Evolutionary conservation across 2,113 vertebrate species (phyloP), one percentile per base, ranked within the genome.

Genomic region (Daphoenositta chrysoptera): DNA sequence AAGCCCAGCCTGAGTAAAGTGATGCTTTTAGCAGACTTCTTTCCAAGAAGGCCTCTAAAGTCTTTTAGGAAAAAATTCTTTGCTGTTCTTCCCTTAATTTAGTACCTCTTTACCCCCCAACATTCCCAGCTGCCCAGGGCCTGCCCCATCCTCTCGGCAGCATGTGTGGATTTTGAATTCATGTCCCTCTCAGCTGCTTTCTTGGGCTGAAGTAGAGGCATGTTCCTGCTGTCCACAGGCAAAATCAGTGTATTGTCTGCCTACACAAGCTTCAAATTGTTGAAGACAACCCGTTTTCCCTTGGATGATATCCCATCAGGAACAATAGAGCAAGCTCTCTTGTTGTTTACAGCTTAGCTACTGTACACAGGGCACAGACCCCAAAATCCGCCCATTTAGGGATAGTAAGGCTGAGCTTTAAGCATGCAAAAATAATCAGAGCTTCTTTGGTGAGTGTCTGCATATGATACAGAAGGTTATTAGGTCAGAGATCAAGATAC

Each of bases 261-360:
- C 87, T 53, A 68, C 75, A 54, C n/a, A 57, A 68, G 65, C 87
- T 83, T 56, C 71, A 63, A 16, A 70, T 48, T 37, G 64, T 80
- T 94, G 83, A 92, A 91, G 70, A 58, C 70, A 81, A 39, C 18
- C 87, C 66, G 83, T 90, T 90, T 83, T 81, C 48, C 71, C 47
- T 86, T 91, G 91, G 95, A 89, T 60, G 57, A 71, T 44, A 65
- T 76, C 87, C 88, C 85, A 47, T 31, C 40, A 51, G 66, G 88
- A 95, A 94, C 92, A 97, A 92, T 39, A 83, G 79, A 56, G 48
- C 37, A 28, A 66, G 28, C 37, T 79, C 76, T 85, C 70, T 83
- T 61, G n/a, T 76, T 85, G 87, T 95, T 94, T 93, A 89, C 73
- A 82, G 77, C 58, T 83, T 6, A 58, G 61, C 60, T 61, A 9